A percentile compares a stretch with the other conserved stretches of the same genome.
Conservation (phyloP, 2,888 invertebrate species). For the Pyrochroa serraticornis region DNA sequence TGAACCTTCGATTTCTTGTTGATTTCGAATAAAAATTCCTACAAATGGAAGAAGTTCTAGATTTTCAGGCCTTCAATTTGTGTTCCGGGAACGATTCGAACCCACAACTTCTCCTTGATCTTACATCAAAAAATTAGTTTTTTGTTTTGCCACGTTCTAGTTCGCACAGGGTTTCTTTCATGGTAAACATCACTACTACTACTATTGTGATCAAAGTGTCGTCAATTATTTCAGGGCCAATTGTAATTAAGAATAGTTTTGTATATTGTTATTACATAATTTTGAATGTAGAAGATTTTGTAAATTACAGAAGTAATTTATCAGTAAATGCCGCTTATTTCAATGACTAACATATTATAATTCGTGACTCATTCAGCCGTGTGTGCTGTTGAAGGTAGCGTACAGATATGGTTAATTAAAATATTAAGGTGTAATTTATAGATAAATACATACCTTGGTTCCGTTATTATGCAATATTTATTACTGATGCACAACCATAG, state of each 20-base stretch:
- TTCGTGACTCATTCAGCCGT: conserved; percentile 16
- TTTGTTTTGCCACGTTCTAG: too few relatives aligned
- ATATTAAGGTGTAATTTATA: conserved; percentile 22
- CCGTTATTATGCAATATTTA: conserved; percentile 6
- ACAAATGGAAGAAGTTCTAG: too few relatives aligned
- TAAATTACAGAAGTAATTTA: conserved; percentile 4
- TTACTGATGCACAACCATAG: neutral
- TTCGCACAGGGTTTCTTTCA: too few relatives aligned
- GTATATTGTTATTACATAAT: conserved; percentile 1
- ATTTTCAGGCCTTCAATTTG: too few relatives aligned
- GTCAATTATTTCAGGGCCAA: neutral
- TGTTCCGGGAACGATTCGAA: too few relatives aligned
- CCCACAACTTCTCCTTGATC: too few relatives aligned
- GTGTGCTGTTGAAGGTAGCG: conserved; percentile 11
- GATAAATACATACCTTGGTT: conserved; percentile 6
- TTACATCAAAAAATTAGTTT: too few relatives aligned
- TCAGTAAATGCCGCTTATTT: conserved; percentile 6
- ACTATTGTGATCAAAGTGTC: too few relatives aligned
- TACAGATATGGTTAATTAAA: conserved; percentile 19
- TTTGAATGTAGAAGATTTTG: neutral
- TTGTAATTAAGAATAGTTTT: neutral
- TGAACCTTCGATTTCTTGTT: too few relatives aligned
- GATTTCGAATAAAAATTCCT: too few relatives aligned
- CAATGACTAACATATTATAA: conserved; percentile 15
- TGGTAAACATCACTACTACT: too few relatives aligned